Conservation (phyloP, 2,797 vertebrate genomes). For the Ctenochaetus hawaiiensis region DNA sequence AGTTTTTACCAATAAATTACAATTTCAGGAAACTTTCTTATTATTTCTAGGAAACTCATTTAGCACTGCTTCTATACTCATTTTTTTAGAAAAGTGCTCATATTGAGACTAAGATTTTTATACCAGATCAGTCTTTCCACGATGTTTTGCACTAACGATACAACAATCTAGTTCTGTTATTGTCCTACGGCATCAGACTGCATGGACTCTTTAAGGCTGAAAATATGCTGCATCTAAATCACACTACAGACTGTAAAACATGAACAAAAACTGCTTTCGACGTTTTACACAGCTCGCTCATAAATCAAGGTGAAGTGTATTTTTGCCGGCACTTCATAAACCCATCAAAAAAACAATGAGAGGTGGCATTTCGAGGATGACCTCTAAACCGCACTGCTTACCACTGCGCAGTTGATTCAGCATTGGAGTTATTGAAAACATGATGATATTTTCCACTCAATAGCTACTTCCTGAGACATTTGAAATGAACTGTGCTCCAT, state of each 20-base stretch:
- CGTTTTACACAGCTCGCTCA: constrained; percentile 40
- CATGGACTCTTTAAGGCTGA: constrained; percentile 11
- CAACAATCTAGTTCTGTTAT: background rate
- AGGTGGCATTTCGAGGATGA: constrained; percentile 68
- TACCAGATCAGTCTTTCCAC: background rate
- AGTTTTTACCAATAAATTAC: background rate
- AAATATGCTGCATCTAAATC: constrained; percentile 43
- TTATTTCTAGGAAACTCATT: background rate
- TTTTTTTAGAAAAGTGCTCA: too few relatives aligned
- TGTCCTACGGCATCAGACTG: background rate
- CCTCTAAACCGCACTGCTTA: constrained; percentile 60
- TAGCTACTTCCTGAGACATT: constrained; percentile 64
- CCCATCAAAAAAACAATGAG: constrained; percentile 58
- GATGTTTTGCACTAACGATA: background rate
- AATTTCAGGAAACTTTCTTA: background rate
- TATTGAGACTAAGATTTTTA: background rate
- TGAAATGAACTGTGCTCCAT: constrained; percentile 45
- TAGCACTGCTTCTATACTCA: background rate
- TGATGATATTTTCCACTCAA: constrained; percentile 62
- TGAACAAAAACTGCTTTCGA: constrained; percentile 32
- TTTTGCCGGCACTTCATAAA: constrained; percentile 46
- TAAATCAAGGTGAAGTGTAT: constrained; percentile 53
- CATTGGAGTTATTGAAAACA: constrained; percentile 58
- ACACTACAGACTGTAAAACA: constrained; percentile 12
- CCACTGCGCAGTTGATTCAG: constrained; percentile 58